Evolutionary conservation across 2,113 vertebrate genomes (phyloP), one percentile per base, ranked within the genome.

Genomic region (Aphelocoma coerulescens): DNA sequence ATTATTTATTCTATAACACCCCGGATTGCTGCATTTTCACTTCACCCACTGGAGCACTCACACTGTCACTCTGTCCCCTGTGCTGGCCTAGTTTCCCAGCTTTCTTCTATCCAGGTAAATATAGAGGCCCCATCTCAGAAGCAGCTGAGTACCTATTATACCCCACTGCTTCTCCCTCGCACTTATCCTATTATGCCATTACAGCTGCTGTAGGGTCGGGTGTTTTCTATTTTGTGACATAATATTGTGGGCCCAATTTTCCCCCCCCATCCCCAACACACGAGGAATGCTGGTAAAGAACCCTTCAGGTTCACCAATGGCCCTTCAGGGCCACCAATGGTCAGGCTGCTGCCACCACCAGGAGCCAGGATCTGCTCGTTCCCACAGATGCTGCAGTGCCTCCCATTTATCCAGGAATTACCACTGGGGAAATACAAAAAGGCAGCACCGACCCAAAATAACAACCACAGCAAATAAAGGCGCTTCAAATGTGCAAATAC

Each of bases 111-210:
- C 73, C 54, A 91, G 93, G 91, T 92, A 87, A 91, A 93, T 58
- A 68, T 1, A 82, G 80, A 93, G 85, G 89, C 85, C 74, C 75
- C 77, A 91, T 92, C 87, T 92, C 92, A 3, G 84, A 90, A 91
- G 91, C 89, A 95, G 91, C 87, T 69, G 95, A 96, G 96, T 87
- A 84, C 94, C 96, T 51, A 96, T 97, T 96, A 93, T 14, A 62
- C 33, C 95, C 93, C 33, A 90, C 95, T 93, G 93, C 27, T 91
- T 76, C 80, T 90, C 69, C 91, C 96, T 87, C 12, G 7, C 94
- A 94, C 76, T 98, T 96, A 96, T 80, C 96, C 91, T 61, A 96
- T 97, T 97, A 97, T 85, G 84, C 94, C 80, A 96, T 97, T 97
- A 97, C 78, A 92, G 92, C 90, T 85, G 86, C 80, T 80, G 46